Percentiles rank a stretch among this genome's conserved stretches.
These are phyloP conservation scores for Boleophthalmus pectinirostris DNA, from an alignment of 2,113 vertebrate genomes.

Conservation along the genomic window DNA sequence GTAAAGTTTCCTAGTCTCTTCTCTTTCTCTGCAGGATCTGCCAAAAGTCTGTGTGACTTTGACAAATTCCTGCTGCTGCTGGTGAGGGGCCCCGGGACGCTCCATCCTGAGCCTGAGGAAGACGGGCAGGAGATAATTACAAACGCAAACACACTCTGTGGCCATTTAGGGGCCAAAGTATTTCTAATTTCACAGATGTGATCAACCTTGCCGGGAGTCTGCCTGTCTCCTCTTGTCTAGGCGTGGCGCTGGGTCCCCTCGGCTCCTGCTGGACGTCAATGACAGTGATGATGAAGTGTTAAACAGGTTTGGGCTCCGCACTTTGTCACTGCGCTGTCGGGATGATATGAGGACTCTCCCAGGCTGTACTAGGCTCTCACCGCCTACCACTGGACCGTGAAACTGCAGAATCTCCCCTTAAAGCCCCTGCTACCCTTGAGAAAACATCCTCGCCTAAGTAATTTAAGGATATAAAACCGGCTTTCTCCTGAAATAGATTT, in stretches of 20 bases:
- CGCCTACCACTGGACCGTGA: constrained; percentile 52
- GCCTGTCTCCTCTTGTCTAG: constrained; percentile 24
- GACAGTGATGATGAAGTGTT: constrained; percentile 62
- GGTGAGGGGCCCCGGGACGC: constrained; percentile 15
- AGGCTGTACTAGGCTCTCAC: constrained; percentile 23
- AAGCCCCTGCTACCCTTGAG: constrained; percentile 60
- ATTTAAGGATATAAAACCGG: constrained; percentile 51
- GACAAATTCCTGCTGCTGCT: constrained; percentile 53
- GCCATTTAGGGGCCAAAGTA: constrained; percentile 58
- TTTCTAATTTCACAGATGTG: constrained; percentile 77
- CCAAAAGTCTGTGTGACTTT: constrained; percentile 61
- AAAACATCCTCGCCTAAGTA: constrained; percentile 44
- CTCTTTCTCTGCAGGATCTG: constrained; percentile 48
- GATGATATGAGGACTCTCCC: constrained; percentile 45
- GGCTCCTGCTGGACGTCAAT: constrained; percentile 43
- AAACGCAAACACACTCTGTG: constrained; percentile 66
- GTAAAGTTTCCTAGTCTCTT: constrained; percentile 69
- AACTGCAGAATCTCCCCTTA: constrained; percentile 58
- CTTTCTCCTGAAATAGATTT: constrained; percentile 31
- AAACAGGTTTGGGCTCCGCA: constrained; percentile 59
- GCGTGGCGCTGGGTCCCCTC: constrained; percentile 31
- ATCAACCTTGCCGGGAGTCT: constrained; percentile 64
- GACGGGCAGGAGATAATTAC: constrained; percentile 63
- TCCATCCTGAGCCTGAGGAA: constrained; percentile 21
- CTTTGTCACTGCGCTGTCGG: constrained; percentile 55